Evolutionary conservation across 2,888 invertebrate genomes (phyloP).

Genomic region (Diarsia mendica): DNA sequence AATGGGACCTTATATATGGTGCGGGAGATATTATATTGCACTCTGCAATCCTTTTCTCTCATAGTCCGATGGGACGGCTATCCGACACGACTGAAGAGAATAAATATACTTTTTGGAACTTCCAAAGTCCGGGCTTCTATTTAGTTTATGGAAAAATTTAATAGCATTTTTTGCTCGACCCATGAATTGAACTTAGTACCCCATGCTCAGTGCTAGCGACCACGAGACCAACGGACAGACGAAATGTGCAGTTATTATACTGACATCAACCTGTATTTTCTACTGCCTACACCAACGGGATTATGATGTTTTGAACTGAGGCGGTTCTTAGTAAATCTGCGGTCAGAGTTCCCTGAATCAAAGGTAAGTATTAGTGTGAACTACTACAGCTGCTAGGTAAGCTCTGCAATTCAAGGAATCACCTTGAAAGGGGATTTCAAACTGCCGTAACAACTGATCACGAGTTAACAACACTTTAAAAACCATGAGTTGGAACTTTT

Average conservation of each 20-base stretch:
- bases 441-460: conserved; percentile 23
- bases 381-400: not conserved
- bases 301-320: not conserved
- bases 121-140: no score
- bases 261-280: not conserved
- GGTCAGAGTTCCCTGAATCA: not conserved
- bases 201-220: no score
- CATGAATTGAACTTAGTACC: no score
- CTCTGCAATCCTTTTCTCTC: no score
- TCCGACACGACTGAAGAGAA: no score
- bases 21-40: no score
- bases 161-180: no score
- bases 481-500: conserved; percentile 39
- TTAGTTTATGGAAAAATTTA: no score
- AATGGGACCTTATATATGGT: no score
- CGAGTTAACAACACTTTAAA: conserved; percentile 52
- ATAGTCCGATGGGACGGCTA: no score
- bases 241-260: not conserved
- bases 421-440: conserved; percentile 10
- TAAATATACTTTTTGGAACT: no score
- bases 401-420: conserved; percentile 1
- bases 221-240: no score
- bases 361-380: not conserved
- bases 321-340: not conserved
- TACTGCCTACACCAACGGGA: not conserved